A percentile compares a stretch with the other conserved stretches of the same genome.
These are phyloP conservation scores for Ahaetulla prasina DNA, from an alignment of 2,113 vertebrate species.

Conservation along the genomic window DNA sequence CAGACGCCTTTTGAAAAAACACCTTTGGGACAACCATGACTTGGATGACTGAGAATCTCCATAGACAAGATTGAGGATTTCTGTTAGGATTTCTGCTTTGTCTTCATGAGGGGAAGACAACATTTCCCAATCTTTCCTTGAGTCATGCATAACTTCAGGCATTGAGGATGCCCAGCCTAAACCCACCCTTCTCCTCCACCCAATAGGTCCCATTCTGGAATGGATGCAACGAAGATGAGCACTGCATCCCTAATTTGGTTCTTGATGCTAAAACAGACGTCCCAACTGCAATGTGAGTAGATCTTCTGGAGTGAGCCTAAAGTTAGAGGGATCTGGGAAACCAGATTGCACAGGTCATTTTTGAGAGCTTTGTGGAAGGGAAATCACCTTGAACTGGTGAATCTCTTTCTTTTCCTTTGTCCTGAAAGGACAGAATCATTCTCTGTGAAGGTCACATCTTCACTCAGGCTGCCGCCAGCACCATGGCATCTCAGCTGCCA, in stretches of 20 bases:
- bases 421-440: not conserved
- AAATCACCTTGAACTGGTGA: not conserved
- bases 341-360: not conserved
- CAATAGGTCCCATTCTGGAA: constrained; percentile 94
- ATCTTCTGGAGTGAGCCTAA: accelerated
- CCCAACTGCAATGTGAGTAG: constrained; percentile 80
- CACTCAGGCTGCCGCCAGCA: too few species aligned
- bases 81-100: not conserved
- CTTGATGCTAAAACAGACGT: constrained; percentile 84
- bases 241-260: constrained; percentile 87
- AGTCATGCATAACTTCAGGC: not conserved
- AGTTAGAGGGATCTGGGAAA: not conserved
- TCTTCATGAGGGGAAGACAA: not conserved
- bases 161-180: not conserved
- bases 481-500: not conserved
- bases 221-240: constrained; percentile 92
- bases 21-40: too few species aligned
- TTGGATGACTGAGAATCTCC: not conserved
- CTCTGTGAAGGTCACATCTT: not conserved
- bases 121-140: not conserved
- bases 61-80: not conserved
- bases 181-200: not conserved
- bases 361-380: not conserved
- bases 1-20: too few species aligned
- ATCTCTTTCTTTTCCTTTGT: not conserved